phyloP scores from a whole-genome alignment of 1,140 invertebrate genomes.

The Cotesia vestalis region DNA sequence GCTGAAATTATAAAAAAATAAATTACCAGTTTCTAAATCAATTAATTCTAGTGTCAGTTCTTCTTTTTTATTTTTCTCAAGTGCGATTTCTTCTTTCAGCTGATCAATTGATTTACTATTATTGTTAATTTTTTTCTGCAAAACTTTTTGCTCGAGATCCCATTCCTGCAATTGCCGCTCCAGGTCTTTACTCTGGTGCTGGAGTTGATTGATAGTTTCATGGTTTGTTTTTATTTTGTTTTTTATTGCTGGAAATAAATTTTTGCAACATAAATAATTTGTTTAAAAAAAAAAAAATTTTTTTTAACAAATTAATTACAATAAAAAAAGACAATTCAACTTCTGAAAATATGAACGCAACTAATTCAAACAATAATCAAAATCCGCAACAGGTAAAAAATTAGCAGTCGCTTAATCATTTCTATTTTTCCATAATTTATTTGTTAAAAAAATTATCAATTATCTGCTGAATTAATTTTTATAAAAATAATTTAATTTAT shows the following conservation, averaged over 20 bases:
- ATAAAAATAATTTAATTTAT: too few species aligned
- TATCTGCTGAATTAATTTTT: background rate
- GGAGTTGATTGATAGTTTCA: conserved; percentile 38
- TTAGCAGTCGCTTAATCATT: too few species aligned
- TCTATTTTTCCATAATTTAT: too few species aligned
- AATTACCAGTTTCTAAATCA: conserved; percentile 50
- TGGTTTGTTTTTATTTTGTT: conserved; percentile 25
- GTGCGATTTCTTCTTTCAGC: conserved; percentile 35
- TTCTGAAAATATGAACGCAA: too few species aligned
- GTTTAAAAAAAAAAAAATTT: background rate
- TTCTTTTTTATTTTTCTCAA: conserved; percentile 42
- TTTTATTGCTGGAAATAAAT: conserved; percentile 15
- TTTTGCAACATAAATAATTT: conserved; percentile 11
- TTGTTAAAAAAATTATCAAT: background rate
- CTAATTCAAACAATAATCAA: too few species aligned
- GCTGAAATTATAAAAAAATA: conserved; percentile 11
- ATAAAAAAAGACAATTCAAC: too few species aligned
- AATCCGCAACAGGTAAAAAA: too few species aligned
- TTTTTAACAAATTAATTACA: too few species aligned
- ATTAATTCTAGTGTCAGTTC: conserved; percentile 46
- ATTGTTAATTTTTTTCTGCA: conserved; percentile 49
- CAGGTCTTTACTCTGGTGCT: conserved; percentile 36
- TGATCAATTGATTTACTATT: conserved; percentile 36
- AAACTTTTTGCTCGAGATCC: conserved; percentile 45
- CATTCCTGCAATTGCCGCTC: conserved; percentile 39